Conservation (phyloP, 2,888 invertebrate species). For the Epirrita christyi region DNA sequence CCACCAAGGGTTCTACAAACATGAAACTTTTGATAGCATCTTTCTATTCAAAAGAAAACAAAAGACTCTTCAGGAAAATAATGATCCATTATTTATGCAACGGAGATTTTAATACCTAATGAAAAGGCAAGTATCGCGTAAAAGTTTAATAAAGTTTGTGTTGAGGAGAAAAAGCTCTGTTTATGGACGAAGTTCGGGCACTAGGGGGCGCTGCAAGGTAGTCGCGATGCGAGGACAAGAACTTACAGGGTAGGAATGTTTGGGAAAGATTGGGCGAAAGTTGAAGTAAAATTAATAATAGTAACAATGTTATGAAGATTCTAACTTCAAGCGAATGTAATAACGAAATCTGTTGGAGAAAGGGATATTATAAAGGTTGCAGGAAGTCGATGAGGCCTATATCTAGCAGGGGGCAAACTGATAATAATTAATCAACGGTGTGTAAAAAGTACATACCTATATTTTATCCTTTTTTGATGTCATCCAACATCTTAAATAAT, state of each 20-base stretch:
- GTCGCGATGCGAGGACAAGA: constrained; percentile 21
- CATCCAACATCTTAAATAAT: too few relatives aligned
- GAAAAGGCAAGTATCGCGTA: constrained; percentile 46
- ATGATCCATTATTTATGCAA: constrained; percentile 49
- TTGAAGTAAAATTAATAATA: neutral
- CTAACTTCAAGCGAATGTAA: too few relatives aligned
- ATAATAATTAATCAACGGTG: too few relatives aligned
- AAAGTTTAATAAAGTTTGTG: constrained; percentile 54
- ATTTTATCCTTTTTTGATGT: too few relatives aligned
- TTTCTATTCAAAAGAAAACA: constrained; percentile 36
- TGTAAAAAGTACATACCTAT: too few relatives aligned
- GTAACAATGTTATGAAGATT: neutral
- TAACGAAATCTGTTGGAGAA: too few relatives aligned
- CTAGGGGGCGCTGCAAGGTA: constrained; percentile 29
- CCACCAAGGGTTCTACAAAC: constrained; percentile 15
- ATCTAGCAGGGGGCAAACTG: too few relatives aligned
- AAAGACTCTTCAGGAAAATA: constrained; percentile 37
- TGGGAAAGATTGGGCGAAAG: constrained; percentile 18
- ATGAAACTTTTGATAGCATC: constrained; percentile 28
- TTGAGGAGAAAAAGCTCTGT: constrained; percentile 44
- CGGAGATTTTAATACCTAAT: constrained; percentile 49
- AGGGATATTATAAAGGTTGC: too few relatives aligned
- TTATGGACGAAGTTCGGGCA: constrained; percentile 52
- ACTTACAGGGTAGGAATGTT: constrained; percentile 20
- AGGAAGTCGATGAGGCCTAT: too few relatives aligned